Conservation (phyloP, 30 jellyfish, hydroid and myxozoan genomes). For the Catostylus mosaicus region DNA sequence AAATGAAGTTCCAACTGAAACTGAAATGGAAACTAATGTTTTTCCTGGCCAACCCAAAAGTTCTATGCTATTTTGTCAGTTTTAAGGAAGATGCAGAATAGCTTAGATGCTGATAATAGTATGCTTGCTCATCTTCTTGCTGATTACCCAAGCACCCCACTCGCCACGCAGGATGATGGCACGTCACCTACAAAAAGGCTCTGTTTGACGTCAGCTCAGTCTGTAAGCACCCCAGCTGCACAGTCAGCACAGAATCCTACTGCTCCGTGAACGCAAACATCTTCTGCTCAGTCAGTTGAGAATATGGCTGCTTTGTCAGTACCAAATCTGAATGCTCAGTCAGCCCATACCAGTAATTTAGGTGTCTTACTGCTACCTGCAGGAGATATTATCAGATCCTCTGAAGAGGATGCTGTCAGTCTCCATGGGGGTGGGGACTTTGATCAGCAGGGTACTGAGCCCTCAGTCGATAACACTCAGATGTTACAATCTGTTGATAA, state of each 20-base stretch:
- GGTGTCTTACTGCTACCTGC: slow-evolving; percentile 15
- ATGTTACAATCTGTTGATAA: slow-evolving; percentile 3
- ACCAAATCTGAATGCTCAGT: slow-evolving; percentile 30
- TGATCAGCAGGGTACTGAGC: slow-evolving; percentile 25
- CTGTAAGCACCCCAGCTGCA: slow-evolving; percentile 29
- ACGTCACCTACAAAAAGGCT: slow-evolving; percentile 11
- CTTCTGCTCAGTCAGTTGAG: slow-evolving; percentile 43
- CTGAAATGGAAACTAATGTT: background rate
- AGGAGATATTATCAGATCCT: slow-evolving; percentile 22
- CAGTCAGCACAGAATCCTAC: slow-evolving; percentile 44
- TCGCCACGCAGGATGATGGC: slow-evolving; percentile 20
- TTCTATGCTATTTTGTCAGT: background rate
- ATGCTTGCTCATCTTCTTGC: slow-evolving; percentile 22
- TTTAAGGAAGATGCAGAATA: slow-evolving; percentile 10
- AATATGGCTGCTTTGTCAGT: slow-evolving; percentile 19
- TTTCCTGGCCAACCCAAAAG: background rate
- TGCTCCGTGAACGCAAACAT: slow-evolving; percentile 16
- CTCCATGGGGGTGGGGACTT: slow-evolving; percentile 21
- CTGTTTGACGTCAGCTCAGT: slow-evolving; percentile 16
- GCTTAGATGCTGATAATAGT: slow-evolving; percentile 20
- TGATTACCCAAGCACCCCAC: background rate
- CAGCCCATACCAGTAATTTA: background rate
- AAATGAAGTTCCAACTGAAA: background rate
- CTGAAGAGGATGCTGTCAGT: slow-evolving; percentile 40
- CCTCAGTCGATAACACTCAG: slow-evolving; percentile 8